Evolutionary conservation across 2,113 vertebrate species (phyloP).

Genomic region (Pogona vitticeps): DNA sequence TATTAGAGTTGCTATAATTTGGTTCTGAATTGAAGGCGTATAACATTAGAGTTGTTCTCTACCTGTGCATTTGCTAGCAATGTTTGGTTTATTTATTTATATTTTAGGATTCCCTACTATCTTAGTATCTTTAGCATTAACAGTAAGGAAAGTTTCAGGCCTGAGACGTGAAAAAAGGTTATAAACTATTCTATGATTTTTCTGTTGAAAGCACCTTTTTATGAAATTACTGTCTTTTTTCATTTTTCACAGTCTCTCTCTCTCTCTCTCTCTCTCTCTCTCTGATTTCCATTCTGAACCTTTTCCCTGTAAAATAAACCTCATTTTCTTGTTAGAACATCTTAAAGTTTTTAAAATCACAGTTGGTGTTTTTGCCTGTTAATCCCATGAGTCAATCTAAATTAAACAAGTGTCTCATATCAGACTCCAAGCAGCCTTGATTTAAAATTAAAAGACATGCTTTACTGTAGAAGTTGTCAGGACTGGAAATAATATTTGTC

Average conservation of each 20-base stretch:
- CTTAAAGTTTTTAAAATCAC: slow-evolving; percentile 41
- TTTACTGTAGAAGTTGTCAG: slow-evolving; percentile 93
- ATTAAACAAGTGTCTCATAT: slow-evolving; percentile 76
- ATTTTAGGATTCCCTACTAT: no score
- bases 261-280: background rate
- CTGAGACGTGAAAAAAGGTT: background rate
- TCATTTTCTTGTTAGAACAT: slow-evolving; percentile 62
- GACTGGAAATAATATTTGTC: slow-evolving; percentile 98
- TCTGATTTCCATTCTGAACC: slow-evolving; percentile 40
- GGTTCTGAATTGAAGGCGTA: no score
- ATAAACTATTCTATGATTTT: slow-evolving; percentile 32
- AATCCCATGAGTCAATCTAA: slow-evolving; percentile 81
- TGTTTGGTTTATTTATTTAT: no score
- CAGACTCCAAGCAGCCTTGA: slow-evolving; percentile 78
- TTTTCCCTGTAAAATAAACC: slow-evolving; percentile 39
- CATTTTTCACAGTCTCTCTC: background rate
- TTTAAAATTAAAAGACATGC: slow-evolving; percentile 88
- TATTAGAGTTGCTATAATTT: no score
- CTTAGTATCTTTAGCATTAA: background rate
- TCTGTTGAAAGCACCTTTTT: slow-evolving; percentile 42
- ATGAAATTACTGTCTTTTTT: slow-evolving; percentile 15
- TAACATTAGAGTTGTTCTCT: no score
- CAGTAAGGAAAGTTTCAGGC: background rate
- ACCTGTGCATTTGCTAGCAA: no score
- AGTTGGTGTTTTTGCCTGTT: slow-evolving; percentile 83